Conservation (phyloP, 2,888 invertebrate species). For the Dryadula phaetusa region DNA sequence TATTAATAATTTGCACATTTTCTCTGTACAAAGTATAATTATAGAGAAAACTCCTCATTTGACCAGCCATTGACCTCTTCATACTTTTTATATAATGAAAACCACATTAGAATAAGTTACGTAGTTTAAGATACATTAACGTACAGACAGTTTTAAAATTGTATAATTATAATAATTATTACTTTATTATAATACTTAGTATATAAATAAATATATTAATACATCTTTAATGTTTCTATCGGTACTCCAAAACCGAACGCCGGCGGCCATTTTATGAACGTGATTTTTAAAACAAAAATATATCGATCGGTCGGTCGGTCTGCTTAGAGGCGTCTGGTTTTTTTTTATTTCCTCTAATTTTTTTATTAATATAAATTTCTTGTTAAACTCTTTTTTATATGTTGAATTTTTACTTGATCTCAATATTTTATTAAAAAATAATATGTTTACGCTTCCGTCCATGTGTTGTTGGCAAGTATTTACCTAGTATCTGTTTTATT, state of each 20-base stretch:
- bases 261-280: constrained; percentile 64
- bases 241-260: constrained; percentile 57
- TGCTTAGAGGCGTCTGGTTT: constrained; percentile 33
- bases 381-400: constrained; percentile 6
- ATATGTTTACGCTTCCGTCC: neutral
- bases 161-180: too few species aligned
- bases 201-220: neutral
- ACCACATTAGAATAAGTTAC: too few species aligned
- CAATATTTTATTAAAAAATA: neutral
- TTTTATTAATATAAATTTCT: constrained; percentile 21
- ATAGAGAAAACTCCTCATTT: too few species aligned
- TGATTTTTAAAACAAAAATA: constrained; percentile 48
- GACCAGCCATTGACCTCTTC: too few species aligned
- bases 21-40: too few species aligned
- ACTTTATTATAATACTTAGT: too few species aligned
- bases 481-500: too few species aligned
- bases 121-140: too few species aligned
- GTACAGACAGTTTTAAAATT: too few species aligned
- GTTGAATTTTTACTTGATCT: neutral
- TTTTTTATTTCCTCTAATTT: constrained; percentile 28
- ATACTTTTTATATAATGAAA: too few species aligned
- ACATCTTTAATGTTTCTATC: constrained; percentile 49
- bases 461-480: too few species aligned
- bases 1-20: too few species aligned
- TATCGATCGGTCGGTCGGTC: constrained; percentile 23